phyloP scores from a whole-genome alignment of 2,888 invertebrate species.

The Gastrophysa polygoni region DNA sequence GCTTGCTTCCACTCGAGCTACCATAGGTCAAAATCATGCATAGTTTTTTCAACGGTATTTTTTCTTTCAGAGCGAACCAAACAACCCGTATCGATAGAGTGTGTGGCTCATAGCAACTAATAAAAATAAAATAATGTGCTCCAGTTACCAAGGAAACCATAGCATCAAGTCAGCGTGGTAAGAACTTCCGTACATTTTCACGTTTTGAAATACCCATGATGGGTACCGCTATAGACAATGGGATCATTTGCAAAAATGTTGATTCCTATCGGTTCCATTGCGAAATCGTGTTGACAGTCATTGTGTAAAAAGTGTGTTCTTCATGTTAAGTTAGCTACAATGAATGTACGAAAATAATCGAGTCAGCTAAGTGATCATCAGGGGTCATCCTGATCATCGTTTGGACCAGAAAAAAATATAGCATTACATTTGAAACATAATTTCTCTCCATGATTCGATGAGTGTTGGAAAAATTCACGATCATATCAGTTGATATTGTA shows the following conservation, averaged over 20 bases:
- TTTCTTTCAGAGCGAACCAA: conserved; percentile 32
- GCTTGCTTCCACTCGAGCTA: background rate
- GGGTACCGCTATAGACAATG: conserved; percentile 19
- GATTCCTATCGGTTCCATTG: conserved; percentile 30
- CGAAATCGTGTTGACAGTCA: conserved; percentile 18
- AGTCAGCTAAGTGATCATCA: background rate
- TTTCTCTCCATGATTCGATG: no score
- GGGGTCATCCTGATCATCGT: no score
- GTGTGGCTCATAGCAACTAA: conserved; percentile 27
- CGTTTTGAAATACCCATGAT: conserved; percentile 35
- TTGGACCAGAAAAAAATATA: no score
- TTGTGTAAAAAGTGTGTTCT: conserved; percentile 1
- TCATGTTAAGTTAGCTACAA: background rate
- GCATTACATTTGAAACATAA: no score
- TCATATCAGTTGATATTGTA: no score
- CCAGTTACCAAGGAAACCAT: conserved; percentile 52
- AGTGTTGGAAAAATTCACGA: no score
- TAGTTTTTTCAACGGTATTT: conserved; percentile 16
- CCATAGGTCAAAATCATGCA: background rate
- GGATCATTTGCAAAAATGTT: conserved; percentile 25
- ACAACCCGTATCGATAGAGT: conserved; percentile 33
- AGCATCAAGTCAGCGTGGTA: conserved; percentile 49
- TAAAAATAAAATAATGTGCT: conserved; percentile 50
- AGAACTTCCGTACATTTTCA: conserved; percentile 45
- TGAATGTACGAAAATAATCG: background rate